A percentile compares a stretch with the other conserved stretches of the same genome.
These are phyloP conservation scores for Tethea ocularis DNA, from an alignment of 2,888 invertebrate species.

Conservation along the genomic window DNA sequence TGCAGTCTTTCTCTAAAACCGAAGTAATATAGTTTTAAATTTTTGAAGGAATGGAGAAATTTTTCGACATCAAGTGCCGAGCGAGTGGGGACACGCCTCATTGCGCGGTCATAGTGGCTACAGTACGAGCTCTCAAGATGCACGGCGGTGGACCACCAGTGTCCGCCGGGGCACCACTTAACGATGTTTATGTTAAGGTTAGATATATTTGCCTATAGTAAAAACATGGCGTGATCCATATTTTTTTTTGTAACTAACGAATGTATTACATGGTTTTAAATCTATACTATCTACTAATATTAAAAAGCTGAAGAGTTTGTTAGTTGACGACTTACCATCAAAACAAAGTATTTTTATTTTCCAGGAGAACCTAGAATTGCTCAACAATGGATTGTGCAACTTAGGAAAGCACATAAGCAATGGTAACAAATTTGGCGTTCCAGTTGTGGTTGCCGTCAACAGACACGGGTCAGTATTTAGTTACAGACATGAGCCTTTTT, in stretches of 20 bases:
- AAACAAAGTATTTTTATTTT: slow-evolving; percentile 7
- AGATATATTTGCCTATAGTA: background rate
- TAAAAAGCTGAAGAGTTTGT: too few relatives aligned
- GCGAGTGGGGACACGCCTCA: slow-evolving; percentile 93
- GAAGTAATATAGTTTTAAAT: background rate
- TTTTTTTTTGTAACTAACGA: too few relatives aligned
- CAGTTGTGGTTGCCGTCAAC: slow-evolving; percentile 97
- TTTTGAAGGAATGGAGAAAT: slow-evolving; percentile 94
- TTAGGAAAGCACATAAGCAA: slow-evolving; percentile 97
- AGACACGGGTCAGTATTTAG: slow-evolving; percentile 85
- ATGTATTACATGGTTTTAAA: too few relatives aligned
- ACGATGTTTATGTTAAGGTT: slow-evolving; percentile 89
- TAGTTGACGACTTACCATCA: too few relatives aligned
- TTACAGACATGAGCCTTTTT: background rate
- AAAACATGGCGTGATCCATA: too few relatives aligned
- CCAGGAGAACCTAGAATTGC: slow-evolving; percentile 93
- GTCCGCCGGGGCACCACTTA: slow-evolving; percentile 91
- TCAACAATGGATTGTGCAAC: slow-evolving; percentile 94
- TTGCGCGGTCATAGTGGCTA: slow-evolving; percentile 96
- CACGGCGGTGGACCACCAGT: slow-evolving; percentile 98
- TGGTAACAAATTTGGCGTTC: slow-evolving; percentile 93
- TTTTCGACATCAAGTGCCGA: slow-evolving; percentile 98
- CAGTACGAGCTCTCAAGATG: slow-evolving; percentile 98
- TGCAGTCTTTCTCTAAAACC: too few relatives aligned
- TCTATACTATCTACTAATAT: too few relatives aligned